Base-by-base conservation (phyloP, 2,888 invertebrate species). In the Leptopterna dolabrata region DNA sequence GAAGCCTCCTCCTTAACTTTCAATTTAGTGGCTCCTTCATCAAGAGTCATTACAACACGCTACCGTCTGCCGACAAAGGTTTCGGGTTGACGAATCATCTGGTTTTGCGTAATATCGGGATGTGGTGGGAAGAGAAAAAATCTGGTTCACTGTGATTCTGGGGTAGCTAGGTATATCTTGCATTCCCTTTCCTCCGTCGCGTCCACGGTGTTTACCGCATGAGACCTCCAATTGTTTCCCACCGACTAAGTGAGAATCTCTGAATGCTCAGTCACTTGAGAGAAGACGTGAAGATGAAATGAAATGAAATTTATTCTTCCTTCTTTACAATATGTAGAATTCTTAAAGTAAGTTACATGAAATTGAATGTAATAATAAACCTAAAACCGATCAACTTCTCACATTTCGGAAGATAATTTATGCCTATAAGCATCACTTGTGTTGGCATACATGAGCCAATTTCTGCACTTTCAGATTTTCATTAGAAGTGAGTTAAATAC, bases 41-140 rank as follows among this genome's bases (percentile, higher is more conserved):
- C 86, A 86, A 76, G 86, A 76, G 51, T 76, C 86, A 86, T 86
- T 86, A 86, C 76, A 86, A 76, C 86, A 86, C 86, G 86, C 86
- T 63, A 86, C 86, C 76, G 76, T 76, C 43, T 36, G 76, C 51
- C 86, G 86, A 86, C 86, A 86, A 86, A 86, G 86, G 83, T 70
- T 43, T 41, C 24, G 43, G n/a, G 29, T 24, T n/a, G 81, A 14
- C 43, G 78, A 78, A 45, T 78, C 78, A 24, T 43, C 27, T 24
- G 78, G 43, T 41, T 76, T 76, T 30, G 30, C 41, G 73, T 76
- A 41, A 41, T 76, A 36, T 41, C 30, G 73, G n/a, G 29, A 71
- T 30, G 30, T 4, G 36, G 73, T 76, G 73, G 36, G 36, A 36
- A 70, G 9, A 13, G 19, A 76, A 76, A 30, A 76, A 76, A 76